These are phyloP conservation scores for Cydia strobilella DNA, from an alignment of 1,140 invertebrate genomes.

Conservation along the genomic window DNA sequence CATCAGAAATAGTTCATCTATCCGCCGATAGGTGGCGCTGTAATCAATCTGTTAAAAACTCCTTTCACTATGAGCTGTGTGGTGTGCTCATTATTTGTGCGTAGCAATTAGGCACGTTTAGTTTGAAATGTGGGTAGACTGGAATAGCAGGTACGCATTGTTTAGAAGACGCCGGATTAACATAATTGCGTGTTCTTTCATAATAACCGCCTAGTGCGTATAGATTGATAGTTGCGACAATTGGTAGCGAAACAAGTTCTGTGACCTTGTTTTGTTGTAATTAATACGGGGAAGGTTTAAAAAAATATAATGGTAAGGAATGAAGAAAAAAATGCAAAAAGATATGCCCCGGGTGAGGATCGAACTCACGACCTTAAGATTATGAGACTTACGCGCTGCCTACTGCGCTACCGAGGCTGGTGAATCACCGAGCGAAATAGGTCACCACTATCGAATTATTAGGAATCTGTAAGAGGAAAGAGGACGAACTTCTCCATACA, in stretches of 20 bases:
- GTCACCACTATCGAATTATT: constrained; percentile 1
- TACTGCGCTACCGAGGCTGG: constrained; percentile 93
- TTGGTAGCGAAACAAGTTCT: not conserved
- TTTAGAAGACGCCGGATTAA: constrained; percentile 42
- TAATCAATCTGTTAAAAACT: constrained; percentile 29
- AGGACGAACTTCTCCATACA: too few species aligned
- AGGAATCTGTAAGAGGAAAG: not conserved
- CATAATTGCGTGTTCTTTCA: constrained; percentile 39
- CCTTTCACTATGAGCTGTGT: constrained; percentile 29
- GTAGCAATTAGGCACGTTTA: constrained; percentile 41
- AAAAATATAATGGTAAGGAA: constrained; percentile 32
- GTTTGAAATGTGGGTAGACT: constrained; percentile 37
- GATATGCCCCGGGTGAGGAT: constrained; percentile 91
- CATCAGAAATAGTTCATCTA: constrained; percentile 20
- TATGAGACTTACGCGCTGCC: constrained; percentile 98
- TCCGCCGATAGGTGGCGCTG: constrained; percentile 43
- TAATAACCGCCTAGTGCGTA: constrained; percentile 42
- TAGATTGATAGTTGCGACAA: constrained; percentile 27
- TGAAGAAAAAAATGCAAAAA: constrained; percentile 73
- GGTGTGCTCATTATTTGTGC: constrained; percentile 42
- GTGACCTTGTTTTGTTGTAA: not conserved
- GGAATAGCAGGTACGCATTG: constrained; percentile 42
- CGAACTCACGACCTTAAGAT: constrained; percentile 98
- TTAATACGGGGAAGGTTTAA: constrained; percentile 33
- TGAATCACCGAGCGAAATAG: constrained; percentile 26